Evolutionary conservation across 1,140 invertebrate species (phyloP).

Genomic region (Acromyrmex echinatior): DNA sequence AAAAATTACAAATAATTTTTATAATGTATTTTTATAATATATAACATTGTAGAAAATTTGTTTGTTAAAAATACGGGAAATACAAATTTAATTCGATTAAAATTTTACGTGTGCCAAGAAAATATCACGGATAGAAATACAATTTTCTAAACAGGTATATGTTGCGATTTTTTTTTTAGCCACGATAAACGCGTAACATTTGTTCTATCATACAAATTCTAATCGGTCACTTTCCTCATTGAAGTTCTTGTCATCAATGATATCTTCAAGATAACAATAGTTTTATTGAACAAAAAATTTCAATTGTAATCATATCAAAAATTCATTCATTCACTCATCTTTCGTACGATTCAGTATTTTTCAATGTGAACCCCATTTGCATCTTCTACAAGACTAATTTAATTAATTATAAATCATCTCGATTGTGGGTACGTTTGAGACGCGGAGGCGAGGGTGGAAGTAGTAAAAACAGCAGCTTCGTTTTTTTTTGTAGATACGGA

Average conservation of each 20-base stretch:
- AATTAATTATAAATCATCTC: neutral
- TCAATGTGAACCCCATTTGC: neutral
- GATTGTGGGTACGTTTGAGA: neutral
- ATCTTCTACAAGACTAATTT: neutral
- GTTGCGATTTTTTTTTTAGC: neutral
- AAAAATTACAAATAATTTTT: neutral
- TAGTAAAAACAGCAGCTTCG: neutral
- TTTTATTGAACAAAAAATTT: neutral
- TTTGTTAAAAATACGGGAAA: too few relatives aligned
- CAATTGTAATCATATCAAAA: neutral
- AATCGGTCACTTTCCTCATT: neutral
- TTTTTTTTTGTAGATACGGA: neutral
- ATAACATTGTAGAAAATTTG: neutral
- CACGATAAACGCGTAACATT: neutral
- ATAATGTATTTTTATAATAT: neutral
- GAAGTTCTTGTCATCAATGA: neutral
- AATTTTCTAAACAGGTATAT: neutral
- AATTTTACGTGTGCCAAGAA: neutral
- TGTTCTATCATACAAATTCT: neutral
- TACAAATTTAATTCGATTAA: neutral
- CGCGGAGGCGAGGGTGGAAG: neutral
- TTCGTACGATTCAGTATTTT: neutral
- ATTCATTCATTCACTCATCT: neutral
- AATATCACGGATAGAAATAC: neutral
- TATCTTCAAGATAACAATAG: neutral